Evolutionary conservation across 2,797 vertebrate species (phyloP), one percentile per base, ranked within the genome.

Genomic region (Sebastiscus albofasciatus): DNA sequence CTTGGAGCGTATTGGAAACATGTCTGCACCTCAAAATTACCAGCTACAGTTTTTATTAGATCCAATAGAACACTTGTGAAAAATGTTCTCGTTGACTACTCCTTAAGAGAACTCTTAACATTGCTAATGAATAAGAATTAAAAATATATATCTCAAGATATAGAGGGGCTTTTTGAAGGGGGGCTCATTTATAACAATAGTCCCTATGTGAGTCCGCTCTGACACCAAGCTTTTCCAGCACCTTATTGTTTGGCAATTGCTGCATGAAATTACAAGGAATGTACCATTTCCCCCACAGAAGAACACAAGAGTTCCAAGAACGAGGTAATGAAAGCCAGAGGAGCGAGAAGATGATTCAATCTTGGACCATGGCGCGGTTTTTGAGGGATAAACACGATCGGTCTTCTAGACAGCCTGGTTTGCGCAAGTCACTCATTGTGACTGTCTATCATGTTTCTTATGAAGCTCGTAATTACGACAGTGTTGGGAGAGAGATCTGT

Each of bases 291-390:
- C 75, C 74, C 87, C 75, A 54, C 77, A 84, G 73, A 84, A 84
- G 67, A 64, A 85, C 59, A 70, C 33, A 4, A 36, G 29, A 34
- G 27, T 83, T 89, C 84, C 71, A 75, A 72, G 54, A 31, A 31
- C 31, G 22, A 82, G 67, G 24, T 81, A 94, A 95, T 93, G 82
- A 94, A 92, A 93, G 82, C 90, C 94, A 95, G 90, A 92, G 58
- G 49, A 83, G 70, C 55, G 49, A 75, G 84, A 87, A 89, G 84
- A 94, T 75, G 82, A 84, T 92, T 93, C 84, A 80, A 71, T 91
- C 87, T 82, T 79, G 64, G 81, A 81, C 76, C 77, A 83, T 84
- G 84, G 92, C 70, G 69, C 77, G 79, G 87, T 90, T 93, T 90
- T 61, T 64, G 71, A 80, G 80, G 88, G 80, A 83, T 92, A 93